A percentile compares a stretch with the other conserved stretches of the same genome.
phyloP scores from a whole-genome alignment of 2,888 invertebrate genomes.

The Synergus umbraculus region DNA sequence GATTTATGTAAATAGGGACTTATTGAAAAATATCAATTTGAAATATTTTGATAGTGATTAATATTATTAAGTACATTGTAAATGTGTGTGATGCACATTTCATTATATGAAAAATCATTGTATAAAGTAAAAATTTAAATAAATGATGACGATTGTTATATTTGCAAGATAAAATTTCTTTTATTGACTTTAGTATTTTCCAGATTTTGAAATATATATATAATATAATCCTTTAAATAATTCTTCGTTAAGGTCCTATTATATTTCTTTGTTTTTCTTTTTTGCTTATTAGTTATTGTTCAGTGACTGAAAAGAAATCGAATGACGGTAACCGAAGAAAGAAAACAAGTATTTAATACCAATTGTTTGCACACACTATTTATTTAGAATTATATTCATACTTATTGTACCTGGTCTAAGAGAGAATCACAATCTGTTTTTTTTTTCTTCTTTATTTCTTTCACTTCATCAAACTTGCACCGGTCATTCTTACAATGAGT shows the following conservation, averaged over 20 bases:
- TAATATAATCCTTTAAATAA: neutral
- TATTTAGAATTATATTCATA: constrained; percentile 76
- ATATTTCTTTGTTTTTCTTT: constrained; percentile 41
- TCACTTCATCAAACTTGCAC: constrained; percentile 64
- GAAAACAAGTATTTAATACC: constrained; percentile 47
- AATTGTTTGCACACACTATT: constrained; percentile 75
- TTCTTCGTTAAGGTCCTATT: neutral
- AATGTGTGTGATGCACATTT: neutral
- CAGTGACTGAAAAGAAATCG: neutral
- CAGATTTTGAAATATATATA: too few relatives aligned
- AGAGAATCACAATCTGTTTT: constrained; percentile 73
- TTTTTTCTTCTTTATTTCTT: constrained; percentile 57
- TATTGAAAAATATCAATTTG: neutral
- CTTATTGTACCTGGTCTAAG: constrained; percentile 74
- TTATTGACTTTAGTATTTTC: neutral
- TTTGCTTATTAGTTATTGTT: constrained; percentile 34
- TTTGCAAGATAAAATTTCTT: constrained; percentile 61
- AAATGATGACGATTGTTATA: constrained; percentile 73
- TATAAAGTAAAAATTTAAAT: constrained; percentile 61
- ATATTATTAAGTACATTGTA: neutral
- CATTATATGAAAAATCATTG: constrained; percentile 2
- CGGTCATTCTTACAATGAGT: constrained; percentile 68
- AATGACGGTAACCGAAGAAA: constrained; percentile 39
- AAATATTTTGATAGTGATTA: neutral
- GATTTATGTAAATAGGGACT: neutral